A percentile compares a stretch with the other conserved stretches of the same genome.
Evolutionary conservation across 1,140 invertebrate genomes (phyloP).

Genomic region (Ectropis grisescens): DNA sequence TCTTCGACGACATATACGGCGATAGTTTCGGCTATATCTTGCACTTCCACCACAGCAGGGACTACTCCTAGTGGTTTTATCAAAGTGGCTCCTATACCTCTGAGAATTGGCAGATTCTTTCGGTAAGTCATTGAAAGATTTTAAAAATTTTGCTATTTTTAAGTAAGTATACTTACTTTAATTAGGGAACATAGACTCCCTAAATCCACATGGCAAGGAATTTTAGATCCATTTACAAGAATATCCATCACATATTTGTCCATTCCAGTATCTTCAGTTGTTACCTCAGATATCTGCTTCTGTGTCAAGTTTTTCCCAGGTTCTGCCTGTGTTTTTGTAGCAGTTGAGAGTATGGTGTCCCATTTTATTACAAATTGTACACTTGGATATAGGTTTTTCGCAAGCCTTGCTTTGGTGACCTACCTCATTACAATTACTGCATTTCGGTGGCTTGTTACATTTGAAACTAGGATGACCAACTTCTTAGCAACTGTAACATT

Average conservation of each 20-base stretch:
- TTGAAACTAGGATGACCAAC: too few species aligned
- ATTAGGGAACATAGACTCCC: conserved; percentile 17
- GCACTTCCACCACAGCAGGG: conserved; percentile 10
- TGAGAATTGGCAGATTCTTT: conserved; percentile 11
- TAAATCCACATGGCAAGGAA: conserved; percentile 9
- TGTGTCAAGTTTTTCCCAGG: background rate
- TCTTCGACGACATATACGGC: conserved; percentile 23
- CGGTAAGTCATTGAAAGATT: background rate
- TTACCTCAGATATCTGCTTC: background rate
- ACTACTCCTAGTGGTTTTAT: conserved; percentile 12
- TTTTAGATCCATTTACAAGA: conserved; percentile 6
- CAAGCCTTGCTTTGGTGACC: conserved; percentile 9
- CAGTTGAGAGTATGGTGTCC: conserved; percentile 10
- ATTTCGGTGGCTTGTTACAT: too few species aligned
- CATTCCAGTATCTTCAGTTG: background rate
- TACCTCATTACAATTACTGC: too few species aligned
- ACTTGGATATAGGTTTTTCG: conserved; percentile 6
- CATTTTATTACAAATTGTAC: conserved; percentile 7
- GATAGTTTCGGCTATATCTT: conserved; percentile 14
- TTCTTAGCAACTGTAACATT: conserved; percentile 11
- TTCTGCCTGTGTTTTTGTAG: too few species aligned
- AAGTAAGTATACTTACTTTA: background rate
- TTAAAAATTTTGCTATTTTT: conserved; percentile 4
- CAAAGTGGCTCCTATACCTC: conserved; percentile 14
- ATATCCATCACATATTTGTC: conserved; percentile 13